Conservation (phyloP, 2,797 vertebrate genomes). For the Tamandua tetradactyla region DNA sequence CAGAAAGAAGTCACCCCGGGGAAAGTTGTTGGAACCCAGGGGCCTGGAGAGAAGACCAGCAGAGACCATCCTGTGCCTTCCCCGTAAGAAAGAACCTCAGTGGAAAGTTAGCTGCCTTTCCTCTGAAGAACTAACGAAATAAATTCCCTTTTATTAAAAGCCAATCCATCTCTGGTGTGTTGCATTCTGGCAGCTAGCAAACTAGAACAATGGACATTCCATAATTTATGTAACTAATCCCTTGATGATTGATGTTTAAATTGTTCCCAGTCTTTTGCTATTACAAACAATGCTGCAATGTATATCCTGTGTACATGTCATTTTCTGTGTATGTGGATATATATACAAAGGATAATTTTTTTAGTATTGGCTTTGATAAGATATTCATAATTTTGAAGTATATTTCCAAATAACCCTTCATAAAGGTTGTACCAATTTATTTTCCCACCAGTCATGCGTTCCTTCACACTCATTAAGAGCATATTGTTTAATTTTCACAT, state of each 20-base stretch:
- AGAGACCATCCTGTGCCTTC: too few species aligned
- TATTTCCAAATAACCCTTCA: slow-evolving; percentile 20
- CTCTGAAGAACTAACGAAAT: too few species aligned
- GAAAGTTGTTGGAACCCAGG: too few species aligned
- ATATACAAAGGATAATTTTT: neutral
- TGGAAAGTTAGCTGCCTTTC: too few species aligned
- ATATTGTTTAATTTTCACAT: too few species aligned
- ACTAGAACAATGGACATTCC: too few species aligned
- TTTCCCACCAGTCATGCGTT: neutral
- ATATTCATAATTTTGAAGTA: slow-evolving; percentile 17
- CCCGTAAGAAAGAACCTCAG: too few species aligned
- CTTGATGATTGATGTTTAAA: neutral
- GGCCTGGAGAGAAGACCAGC: too few species aligned
- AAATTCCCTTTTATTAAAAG: too few species aligned
- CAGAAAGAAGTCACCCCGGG: too few species aligned
- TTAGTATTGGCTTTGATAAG: neutral
- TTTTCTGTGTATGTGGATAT: neutral
- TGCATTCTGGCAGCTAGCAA: too few species aligned
- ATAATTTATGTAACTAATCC: neutral
- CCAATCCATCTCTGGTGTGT: too few species aligned
- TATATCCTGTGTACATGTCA: neutral
- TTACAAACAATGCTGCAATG: neutral
- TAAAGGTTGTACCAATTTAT: neutral
- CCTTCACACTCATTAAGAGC: neutral
- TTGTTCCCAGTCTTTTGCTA: neutral